Percentiles rank a stretch among this genome's conserved stretches.
Evolutionary conservation across 2,888 invertebrate genomes (phyloP).

Genomic region (Epinotia nisella): DNA sequence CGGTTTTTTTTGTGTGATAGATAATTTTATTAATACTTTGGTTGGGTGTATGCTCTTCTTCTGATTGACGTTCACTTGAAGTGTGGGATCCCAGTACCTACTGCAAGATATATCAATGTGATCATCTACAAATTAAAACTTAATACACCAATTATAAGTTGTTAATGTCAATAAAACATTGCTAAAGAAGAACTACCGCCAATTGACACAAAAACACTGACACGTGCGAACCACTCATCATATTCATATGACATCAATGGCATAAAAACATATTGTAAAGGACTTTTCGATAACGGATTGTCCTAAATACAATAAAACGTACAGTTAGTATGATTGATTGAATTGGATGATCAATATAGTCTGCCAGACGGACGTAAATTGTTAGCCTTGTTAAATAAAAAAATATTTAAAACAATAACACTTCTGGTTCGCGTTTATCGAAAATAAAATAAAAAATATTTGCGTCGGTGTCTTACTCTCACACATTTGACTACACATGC

Average conservation of each 20-base stretch:
- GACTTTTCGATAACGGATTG: conserved; percentile 44
- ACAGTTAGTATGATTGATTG: conserved; percentile 44
- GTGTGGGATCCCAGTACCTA: conserved; percentile 44
- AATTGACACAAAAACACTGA: conserved; percentile 51
- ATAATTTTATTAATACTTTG: too few species aligned
- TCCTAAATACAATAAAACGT: conserved; percentile 40
- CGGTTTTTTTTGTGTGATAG: too few species aligned
- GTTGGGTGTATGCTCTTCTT: too few species aligned
- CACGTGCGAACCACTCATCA: conserved; percentile 55
- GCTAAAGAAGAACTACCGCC: conserved; percentile 49
- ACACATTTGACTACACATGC: too few species aligned
- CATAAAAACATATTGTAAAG: conserved; percentile 49
- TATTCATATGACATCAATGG: conserved; percentile 53
- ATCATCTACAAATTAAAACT: conserved; percentile 66
- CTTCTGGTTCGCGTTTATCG: background rate
- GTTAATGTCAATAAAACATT: conserved; percentile 69
- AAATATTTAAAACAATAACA: background rate
- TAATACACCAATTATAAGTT: conserved; percentile 72
- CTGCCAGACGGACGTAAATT: background rate
- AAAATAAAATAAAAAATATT: too few species aligned
- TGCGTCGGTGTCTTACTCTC: too few species aligned
- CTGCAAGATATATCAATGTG: conserved; percentile 46
- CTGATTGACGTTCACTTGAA: background rate
- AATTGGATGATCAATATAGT: conserved; percentile 29
- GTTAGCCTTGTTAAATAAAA: background rate